Percentiles rank a stretch among this genome's conserved stretches.
Conservation (phyloP, 2,113 vertebrate species). For the Oceanites oceanicus region DNA sequence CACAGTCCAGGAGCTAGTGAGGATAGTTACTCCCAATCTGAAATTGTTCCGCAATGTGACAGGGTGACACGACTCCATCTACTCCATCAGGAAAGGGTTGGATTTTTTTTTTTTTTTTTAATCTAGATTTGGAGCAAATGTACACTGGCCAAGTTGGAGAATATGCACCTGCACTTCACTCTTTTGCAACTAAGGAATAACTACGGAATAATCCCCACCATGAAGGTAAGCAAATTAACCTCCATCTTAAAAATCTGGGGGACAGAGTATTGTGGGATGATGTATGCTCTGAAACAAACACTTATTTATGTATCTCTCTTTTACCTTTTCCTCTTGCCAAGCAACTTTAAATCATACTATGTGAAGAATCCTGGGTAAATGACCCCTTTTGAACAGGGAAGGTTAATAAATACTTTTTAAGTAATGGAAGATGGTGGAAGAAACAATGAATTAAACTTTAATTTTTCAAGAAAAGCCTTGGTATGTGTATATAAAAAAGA, state of each 20-base stretch:
- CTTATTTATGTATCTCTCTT: neutral
- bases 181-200: neutral
- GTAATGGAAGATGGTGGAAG: slow-evolving; percentile 19
- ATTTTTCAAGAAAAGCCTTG: slow-evolving; percentile 19
- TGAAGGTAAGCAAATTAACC: neutral
- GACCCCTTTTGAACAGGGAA: neutral
- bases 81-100: neutral
- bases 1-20: neutral
- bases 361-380: neutral
- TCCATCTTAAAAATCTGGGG: neutral
- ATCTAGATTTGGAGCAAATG: neutral
- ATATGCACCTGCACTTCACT: neutral
- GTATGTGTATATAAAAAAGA: neutral
- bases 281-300: neutral
- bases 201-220: neutral
- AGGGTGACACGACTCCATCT: neutral
- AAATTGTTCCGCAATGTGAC: neutral
- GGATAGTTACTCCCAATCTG: neutral
- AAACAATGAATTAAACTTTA: slow-evolving; percentile 38
- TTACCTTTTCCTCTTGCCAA: neutral
- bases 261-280: neutral
- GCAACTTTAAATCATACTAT: neutral
- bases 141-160: neutral
- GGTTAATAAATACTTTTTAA: slow-evolving; percentile 42
- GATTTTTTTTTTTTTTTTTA: neutral